A percentile compares a stretch with the other conserved stretches of the same genome.
These are phyloP conservation scores for Trachythela sp. DNA, from an alignment of 64 coral and sea anemone species.

Conservation along the genomic window DNA sequence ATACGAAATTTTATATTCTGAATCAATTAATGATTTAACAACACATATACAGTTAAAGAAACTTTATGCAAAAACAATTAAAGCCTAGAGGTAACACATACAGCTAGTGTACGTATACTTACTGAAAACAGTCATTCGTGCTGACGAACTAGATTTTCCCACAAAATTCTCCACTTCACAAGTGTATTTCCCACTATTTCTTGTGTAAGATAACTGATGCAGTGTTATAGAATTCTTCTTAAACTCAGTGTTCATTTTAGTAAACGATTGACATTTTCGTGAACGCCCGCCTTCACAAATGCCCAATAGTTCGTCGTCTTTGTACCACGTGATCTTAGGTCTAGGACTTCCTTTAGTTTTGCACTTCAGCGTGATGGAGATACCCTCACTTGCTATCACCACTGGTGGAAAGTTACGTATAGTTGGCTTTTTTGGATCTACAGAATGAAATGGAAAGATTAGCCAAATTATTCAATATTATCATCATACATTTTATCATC, in stretches of 20 bases:
- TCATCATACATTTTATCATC: not conserved
- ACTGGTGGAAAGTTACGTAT: not conserved
- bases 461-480: not conserved
- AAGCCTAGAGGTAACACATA: too few species aligned
- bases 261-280: conserved; percentile 6
- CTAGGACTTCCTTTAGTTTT: conserved; percentile 27
- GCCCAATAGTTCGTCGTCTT: not conserved
- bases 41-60: too few species aligned
- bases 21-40: too few species aligned
- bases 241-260: not conserved
- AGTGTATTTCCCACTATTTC: conserved; percentile 8
- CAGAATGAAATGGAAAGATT: not conserved
- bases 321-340: conserved; percentile 22
- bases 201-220: not conserved
- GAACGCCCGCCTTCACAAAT: conserved; percentile 1
- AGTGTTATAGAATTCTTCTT: not conserved
- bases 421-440: not conserved
- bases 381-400: conserved; percentile 11
- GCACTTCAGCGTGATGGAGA: not conserved
- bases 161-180: conserved; percentile 11
- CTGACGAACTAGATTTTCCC: conserved; percentile 14
- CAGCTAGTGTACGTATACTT: not conserved
- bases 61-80: too few species aligned
- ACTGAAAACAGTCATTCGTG: not conserved
- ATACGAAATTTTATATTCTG: too few species aligned